These are phyloP conservation scores for Xenopus laevis DNA, from an alignment of 2,113 vertebrate genomes.

Conservation along the genomic window DNA sequence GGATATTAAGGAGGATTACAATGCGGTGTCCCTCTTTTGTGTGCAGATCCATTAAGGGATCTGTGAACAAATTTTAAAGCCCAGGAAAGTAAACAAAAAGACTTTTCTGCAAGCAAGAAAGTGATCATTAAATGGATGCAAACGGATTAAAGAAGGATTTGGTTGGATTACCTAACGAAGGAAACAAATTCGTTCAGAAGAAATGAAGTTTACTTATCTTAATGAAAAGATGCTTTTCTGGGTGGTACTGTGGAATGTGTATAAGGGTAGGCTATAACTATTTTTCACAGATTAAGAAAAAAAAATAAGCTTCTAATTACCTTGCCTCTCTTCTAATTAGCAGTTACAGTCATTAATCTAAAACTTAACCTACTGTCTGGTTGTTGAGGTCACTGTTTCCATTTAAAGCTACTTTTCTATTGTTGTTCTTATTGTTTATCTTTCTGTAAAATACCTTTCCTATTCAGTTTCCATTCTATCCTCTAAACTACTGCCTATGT, in stretches of 20 bases:
- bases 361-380: too few species aligned
- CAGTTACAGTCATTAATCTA: too few species aligned
- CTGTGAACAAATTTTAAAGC: slow-evolving; percentile 10
- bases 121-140: slow-evolving; percentile 9
- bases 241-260: not conserved
- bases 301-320: too few species aligned
- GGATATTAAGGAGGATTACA: slow-evolving; percentile 30
- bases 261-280: not conserved
- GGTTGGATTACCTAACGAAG: slow-evolving; percentile 7
- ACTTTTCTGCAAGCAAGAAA: slow-evolving; percentile 8
- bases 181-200: slow-evolving; percentile 29
- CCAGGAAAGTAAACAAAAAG: slow-evolving; percentile 20
- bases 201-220: slow-evolving; percentile 1
- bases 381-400: too few species aligned
- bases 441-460: too few species aligned
- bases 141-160: slow-evolving; percentile 14
- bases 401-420: too few species aligned
- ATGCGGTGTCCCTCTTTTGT: slow-evolving; percentile 19
- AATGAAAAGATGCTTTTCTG: not conserved
- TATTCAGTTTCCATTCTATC: too few species aligned
- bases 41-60: slow-evolving; percentile 18
- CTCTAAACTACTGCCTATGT: too few species aligned
- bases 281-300: not conserved
- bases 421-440: too few species aligned
- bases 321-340: too few species aligned